phyloP scores from a whole-genome alignment of 2,113 vertebrate genomes.

The Corythaeola cristata region DNA sequence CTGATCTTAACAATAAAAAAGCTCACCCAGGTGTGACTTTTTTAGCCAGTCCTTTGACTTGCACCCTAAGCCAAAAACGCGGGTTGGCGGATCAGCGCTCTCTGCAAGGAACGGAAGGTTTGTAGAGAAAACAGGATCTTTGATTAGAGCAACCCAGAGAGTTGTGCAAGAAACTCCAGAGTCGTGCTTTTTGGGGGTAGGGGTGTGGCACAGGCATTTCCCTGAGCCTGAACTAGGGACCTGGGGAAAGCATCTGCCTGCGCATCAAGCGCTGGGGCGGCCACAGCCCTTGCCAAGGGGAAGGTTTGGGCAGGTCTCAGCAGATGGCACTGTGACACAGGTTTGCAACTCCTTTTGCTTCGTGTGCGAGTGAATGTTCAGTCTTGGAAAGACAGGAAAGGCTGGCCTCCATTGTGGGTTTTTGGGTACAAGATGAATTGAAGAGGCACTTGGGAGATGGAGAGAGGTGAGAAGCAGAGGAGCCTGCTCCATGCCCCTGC shows the following conservation, averaged over 20 bases:
- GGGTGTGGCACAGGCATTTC: no score
- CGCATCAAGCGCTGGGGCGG: accelerated
- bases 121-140: not conserved
- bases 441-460: not conserved
- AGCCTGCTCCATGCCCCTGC: not conserved
- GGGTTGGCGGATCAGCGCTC: not conserved
- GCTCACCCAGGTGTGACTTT: not conserved
- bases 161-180: not conserved
- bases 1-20: not conserved
- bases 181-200: not conserved
- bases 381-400: constrained; percentile 9
- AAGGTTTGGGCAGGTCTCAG: constrained; percentile 28
- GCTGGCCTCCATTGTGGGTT: not conserved
- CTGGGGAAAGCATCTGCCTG: not conserved
- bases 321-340: constrained; percentile 71
- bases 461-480: not conserved
- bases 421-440: not conserved
- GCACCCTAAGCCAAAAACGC: not conserved
- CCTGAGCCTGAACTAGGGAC: not conserved
- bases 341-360: not conserved
- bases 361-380: not conserved
- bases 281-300: not conserved
- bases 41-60: not conserved
- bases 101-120: not conserved
- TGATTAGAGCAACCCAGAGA: not conserved